These are phyloP conservation scores for Fragum sueziense DNA, from an alignment of 2,888 invertebrate species.

Conservation along the genomic window DNA sequence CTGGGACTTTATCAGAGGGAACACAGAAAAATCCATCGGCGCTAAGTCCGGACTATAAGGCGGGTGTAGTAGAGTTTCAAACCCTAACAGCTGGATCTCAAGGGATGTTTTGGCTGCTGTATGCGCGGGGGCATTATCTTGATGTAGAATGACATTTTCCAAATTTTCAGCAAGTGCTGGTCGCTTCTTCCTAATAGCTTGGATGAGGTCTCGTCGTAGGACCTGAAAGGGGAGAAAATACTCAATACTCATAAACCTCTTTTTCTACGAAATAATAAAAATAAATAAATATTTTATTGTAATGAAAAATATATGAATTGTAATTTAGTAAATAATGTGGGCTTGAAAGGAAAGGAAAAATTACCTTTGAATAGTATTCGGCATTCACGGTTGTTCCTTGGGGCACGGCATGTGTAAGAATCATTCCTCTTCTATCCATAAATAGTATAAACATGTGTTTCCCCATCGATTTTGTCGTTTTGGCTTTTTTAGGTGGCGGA, in stretches of 20 bases:
- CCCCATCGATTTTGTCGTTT: neutral
- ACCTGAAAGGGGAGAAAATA: neutral
- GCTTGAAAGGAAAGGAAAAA: neutral
- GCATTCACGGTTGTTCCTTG: neutral
- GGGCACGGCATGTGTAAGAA: neutral
- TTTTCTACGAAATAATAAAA: too few relatives aligned
- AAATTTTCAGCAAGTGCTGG: too few relatives aligned
- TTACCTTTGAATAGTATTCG: neutral
- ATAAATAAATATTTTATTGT: too few relatives aligned
- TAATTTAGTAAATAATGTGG: neutral
- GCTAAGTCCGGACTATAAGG: neutral
- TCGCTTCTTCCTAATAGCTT: too few relatives aligned
- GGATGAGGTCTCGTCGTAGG: neutral
- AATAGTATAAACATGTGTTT: neutral
- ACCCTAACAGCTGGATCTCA: neutral
- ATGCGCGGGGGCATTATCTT: neutral
- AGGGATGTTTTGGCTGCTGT: neutral
- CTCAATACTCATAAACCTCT: too few relatives aligned
- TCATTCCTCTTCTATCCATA: neutral
- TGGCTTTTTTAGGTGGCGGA: neutral
- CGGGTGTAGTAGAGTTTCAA: neutral
- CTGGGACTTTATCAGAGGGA: neutral
- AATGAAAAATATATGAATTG: too few relatives aligned
- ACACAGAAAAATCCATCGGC: neutral
- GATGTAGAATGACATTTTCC: too few relatives aligned